Base-by-base conservation (phyloP, 2,797 vertebrate genomes). In the Lepidocolaptes lacrymiger region DNA sequence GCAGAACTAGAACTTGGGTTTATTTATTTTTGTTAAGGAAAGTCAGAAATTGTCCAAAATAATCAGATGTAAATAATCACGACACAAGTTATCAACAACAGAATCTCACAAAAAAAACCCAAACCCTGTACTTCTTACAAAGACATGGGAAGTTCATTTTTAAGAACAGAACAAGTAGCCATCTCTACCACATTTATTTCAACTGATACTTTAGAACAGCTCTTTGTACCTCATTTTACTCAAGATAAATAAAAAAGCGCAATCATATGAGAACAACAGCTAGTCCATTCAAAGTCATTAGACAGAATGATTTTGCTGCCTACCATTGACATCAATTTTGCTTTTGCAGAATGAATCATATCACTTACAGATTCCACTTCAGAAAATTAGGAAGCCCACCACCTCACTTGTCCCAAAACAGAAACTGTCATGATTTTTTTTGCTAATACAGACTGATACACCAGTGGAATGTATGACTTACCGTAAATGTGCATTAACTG, bases 261-360 rank as follows among this genome's bases (percentile, higher is more conserved):
- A 92, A 81, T 91, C 71, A 36, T 27, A 75, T 74, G 78, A 85
- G 84, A 97, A 96, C 68, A 96, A 91, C 52, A 95, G 88, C 63
- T 66, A 73, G 80, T 95, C 88, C 76, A 61, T 62, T 96, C 89
- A 97, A 95, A 96, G 85, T 91, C 85, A 90, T 94, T 81, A 83
- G n/a, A 88, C 46, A 62, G 88, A 95, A 89, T 6, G 46, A 59
- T 95, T 96, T 86, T 92, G 80, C 88, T 93, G 87, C 73, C 91
- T 87, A 84, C 51, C 12, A 63, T 36, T 69, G n/a, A 84, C 49
- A 89, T 59, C 13, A 93, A 77, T 91, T 95, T 96, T 75, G 48
- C 61, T 95, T 82, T 78, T 92, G 56, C 92, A 95, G 54, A 81
- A 74, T 24, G 43, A 90, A 86, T 93, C 93, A 67, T 87, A 95